phyloP scores from a whole-genome alignment of 2,888 invertebrate species.

The Keiferia lycopersicella region DNA sequence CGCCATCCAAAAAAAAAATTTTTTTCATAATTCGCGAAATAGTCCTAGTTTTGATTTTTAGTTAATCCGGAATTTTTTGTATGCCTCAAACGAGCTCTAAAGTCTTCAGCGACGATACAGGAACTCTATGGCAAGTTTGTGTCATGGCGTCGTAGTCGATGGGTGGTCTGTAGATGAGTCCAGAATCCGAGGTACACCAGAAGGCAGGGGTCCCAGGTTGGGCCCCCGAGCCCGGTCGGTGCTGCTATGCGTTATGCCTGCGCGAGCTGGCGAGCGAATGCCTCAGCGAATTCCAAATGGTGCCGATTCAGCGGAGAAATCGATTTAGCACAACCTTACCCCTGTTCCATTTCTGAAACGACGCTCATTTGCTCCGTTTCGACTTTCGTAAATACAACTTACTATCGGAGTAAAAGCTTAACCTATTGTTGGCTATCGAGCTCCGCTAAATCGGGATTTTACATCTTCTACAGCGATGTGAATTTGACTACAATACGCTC shows the following conservation, averaged over 20 bases:
- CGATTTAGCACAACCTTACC: constrained; percentile 12
- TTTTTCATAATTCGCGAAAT: background rate
- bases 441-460: constrained; percentile 13
- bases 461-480: constrained; percentile 3
- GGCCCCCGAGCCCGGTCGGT: background rate
- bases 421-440: background rate
- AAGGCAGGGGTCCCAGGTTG: background rate
- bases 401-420: background rate
- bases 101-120: background rate
- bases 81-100: too few relatives aligned
- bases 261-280: constrained; percentile 15
- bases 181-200: background rate
- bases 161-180: background rate
- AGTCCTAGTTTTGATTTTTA: background rate
- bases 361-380: background rate
- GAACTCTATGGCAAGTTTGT: background rate
- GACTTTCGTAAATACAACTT: background rate
- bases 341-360: background rate
- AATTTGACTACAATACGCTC: constrained; percentile 3
- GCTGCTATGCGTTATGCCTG: constrained; percentile 11
- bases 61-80: background rate
- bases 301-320: constrained; percentile 17
- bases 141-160: background rate
- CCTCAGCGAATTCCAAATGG: constrained; percentile 12
- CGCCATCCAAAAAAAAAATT: constrained; percentile 38